Evolutionary conservation across 1,140 invertebrate genomes (phyloP).

Genomic region (Solenopsis fugax): DNA sequence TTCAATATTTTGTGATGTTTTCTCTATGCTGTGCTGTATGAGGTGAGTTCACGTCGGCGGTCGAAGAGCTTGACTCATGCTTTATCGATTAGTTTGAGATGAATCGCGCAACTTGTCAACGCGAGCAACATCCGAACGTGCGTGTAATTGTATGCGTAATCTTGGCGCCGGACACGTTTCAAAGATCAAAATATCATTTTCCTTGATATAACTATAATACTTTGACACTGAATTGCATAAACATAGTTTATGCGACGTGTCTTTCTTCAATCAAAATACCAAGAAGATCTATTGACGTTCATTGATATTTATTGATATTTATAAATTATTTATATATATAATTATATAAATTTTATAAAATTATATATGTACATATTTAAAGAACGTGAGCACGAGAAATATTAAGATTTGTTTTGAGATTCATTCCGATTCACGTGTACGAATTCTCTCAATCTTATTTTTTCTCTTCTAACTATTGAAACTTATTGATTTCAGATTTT

Average conservation of each 20-base stretch:
- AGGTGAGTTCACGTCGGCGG: neutral
- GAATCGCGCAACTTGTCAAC: neutral
- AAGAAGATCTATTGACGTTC: neutral
- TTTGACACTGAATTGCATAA: neutral
- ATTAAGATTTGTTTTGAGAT: neutral
- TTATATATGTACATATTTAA: neutral
- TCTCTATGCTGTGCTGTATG: no score
- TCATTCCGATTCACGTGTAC: neutral
- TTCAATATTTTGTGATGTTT: no score
- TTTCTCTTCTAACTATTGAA: no score
- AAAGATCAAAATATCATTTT: conserved; percentile 16
- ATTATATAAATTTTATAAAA: neutral
- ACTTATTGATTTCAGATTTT: neutral
- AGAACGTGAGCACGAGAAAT: neutral
- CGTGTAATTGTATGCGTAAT: neutral
- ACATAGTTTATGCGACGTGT: neutral
- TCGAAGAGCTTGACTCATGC: neutral
- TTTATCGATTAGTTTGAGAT: neutral
- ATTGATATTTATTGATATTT: neutral
- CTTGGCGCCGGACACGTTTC: neutral
- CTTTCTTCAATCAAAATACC: neutral
- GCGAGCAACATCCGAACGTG: neutral
- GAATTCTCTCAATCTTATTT: neutral
- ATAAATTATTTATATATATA: neutral
- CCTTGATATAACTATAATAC: neutral